Base-by-base conservation (phyloP, 2,888 invertebrate genomes). In the Zygothrica quintamaculata region DNA sequence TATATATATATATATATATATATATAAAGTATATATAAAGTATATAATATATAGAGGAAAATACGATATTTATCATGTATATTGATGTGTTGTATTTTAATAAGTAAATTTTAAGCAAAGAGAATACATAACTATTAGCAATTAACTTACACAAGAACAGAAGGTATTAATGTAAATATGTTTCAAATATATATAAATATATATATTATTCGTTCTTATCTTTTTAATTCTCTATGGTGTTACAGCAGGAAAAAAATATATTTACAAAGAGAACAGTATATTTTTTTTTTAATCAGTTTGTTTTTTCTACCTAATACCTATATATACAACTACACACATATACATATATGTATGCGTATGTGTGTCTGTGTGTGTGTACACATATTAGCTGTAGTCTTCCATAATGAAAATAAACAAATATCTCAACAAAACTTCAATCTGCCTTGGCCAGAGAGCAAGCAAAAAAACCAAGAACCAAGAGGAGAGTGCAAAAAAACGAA, bases 361-460 rank as follows among this genome's bases (percentile, higher is more conserved):
- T 22, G 25, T 13, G 11, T 34, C 15, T 16, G 16, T 16, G 26
- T 26, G 47, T 37, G 33, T 47, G 37, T 65, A 47, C 48, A n/a
- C n/a, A n/a, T n/a, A n/a, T 51, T 64, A 70, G 74, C 58, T 72
- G 77, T 86, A 84, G 79, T 79, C 79, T 79, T 79, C 84, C 79
- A 86, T 46, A 34, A 59, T 39, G 15, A 61, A 62, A n/a, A n/a
- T n/a, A n/a, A n/a, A n/a, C n/a, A n/a, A n/a, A n/a, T n/a, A 40
- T 55, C 73, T 57, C 33, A 53, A 68, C 34, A 65, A 37, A 55
- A 39, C 43, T 58, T 33, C 34, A 36, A 52, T 56, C 55, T 55
- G 74, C 43, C 69, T 68, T 60, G 74, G 36, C 69, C 55, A 25
- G 34, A 58, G 16, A 26, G 25, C 42, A 9, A 42, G 31, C 31